Evolutionary conservation across 1,140 invertebrate genomes (phyloP).

Genomic region (Trypoxylus dichotomus): DNA sequence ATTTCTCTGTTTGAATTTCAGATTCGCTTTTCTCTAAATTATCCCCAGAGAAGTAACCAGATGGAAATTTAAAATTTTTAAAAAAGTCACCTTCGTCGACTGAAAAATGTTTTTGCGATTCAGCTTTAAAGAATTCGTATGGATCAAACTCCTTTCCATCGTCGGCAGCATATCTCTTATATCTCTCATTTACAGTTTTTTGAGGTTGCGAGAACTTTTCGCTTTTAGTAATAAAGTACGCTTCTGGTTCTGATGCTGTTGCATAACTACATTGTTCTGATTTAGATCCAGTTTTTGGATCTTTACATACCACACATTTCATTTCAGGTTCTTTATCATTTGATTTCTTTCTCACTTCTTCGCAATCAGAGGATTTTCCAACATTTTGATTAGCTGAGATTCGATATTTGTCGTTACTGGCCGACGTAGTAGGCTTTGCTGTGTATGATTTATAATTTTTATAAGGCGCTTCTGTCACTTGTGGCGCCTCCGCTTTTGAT

Average conservation of each 20-base stretch:
- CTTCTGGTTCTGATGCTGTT: slow-evolving; percentile 47
- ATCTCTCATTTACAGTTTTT: slow-evolving; percentile 37
- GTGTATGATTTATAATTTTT: slow-evolving; percentile 11
- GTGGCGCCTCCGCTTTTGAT: background rate
- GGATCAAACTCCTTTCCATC: slow-evolving; percentile 43
- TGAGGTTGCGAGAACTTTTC: slow-evolving; percentile 44
- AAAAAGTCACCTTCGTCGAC: slow-evolving; percentile 39
- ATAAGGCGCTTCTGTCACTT: background rate
- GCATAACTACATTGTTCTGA: slow-evolving; percentile 58
- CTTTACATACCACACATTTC: slow-evolving; percentile 59
- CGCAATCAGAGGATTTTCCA: slow-evolving; percentile 36
- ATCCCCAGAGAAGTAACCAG: slow-evolving; percentile 39
- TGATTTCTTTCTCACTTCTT: slow-evolving; percentile 42
- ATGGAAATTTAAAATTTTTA: slow-evolving; percentile 40
- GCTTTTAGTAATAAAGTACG: slow-evolving; percentile 48
- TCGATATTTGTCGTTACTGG: slow-evolving; percentile 10
- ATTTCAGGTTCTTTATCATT: slow-evolving; percentile 45
- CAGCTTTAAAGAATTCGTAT: slow-evolving; percentile 44
- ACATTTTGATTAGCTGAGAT: slow-evolving; percentile 23
- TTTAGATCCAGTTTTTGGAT: slow-evolving; percentile 53
- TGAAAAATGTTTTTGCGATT: slow-evolving; percentile 41
- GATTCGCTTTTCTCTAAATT: slow-evolving; percentile 52
- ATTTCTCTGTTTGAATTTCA: slow-evolving; percentile 59
- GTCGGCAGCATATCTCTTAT: slow-evolving; percentile 40
- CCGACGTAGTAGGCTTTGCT: slow-evolving; percentile 16